These are phyloP conservation scores for Samia ricini DNA, from an alignment of 1,140 invertebrate species.

Conservation along the genomic window DNA sequence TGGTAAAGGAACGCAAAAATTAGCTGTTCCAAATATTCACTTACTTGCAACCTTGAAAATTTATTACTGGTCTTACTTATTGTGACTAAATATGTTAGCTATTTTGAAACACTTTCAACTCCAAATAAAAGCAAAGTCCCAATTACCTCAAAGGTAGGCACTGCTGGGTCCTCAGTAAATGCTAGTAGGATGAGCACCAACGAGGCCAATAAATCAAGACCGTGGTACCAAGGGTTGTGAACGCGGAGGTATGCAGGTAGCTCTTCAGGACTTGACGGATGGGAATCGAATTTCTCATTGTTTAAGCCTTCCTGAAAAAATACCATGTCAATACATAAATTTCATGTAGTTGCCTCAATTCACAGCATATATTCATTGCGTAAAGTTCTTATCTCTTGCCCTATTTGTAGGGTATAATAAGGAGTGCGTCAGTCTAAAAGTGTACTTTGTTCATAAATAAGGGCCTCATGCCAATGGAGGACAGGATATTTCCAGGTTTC, in stretches of 20 bases:
- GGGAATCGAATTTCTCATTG: slow-evolving; percentile 95
- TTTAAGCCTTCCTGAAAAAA: slow-evolving; percentile 89
- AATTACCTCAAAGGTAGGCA: slow-evolving; percentile 82
- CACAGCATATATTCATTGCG: neutral
- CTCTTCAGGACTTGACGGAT: slow-evolving; percentile 89
- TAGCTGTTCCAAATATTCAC: no score
- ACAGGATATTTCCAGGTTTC: no score
- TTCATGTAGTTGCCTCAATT: neutral
- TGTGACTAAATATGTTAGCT: no score
- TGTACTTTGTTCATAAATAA: no score
- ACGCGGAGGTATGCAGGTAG: slow-evolving; percentile 92
- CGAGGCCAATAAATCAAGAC: slow-evolving; percentile 88
- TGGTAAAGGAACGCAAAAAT: no score
- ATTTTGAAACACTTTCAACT: no score
- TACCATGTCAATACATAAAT: slow-evolving; percentile 5
- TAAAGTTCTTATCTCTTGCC: neutral
- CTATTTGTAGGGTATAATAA: no score
- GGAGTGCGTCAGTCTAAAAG: no score
- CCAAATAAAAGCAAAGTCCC: no score
- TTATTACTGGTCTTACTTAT: no score
- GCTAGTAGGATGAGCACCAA: slow-evolving; percentile 88
- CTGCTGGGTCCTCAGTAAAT: slow-evolving; percentile 89
- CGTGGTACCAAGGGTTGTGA: slow-evolving; percentile 93
- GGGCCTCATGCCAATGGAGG: no score
- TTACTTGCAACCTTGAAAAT: no score